Evolutionary conservation across 2,797 vertebrate genomes (phyloP), one percentile per base, ranked within the genome.

Genomic region (Aplochiton taeniatus): DNA sequence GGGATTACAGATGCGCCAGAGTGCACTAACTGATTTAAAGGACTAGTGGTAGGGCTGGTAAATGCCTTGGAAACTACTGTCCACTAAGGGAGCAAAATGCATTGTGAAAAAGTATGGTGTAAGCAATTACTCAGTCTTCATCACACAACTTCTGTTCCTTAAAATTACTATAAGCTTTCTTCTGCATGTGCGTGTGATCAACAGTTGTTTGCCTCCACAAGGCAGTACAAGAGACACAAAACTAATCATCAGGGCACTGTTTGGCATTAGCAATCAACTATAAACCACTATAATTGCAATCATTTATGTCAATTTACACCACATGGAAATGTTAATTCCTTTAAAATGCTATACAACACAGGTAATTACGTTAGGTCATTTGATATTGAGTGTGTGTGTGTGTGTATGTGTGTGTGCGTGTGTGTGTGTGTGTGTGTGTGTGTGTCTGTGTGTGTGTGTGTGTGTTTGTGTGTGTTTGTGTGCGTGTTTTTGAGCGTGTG

Each of bases 201-300:
- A 73, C 81, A 81, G 78, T 83, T 83, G 79, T 76, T 80, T 55
- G 41, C 81, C 80, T 85, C 70, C 77, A 73, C 75, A 74, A 67
- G 76, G 77, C 79, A 81, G 76, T 81, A 79, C 77, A 75, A 73
- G 75, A 70, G 68, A 83, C 72, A 59, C 63, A 48, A 82, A 84
- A 87, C 85, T 82, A 78, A 76, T 48, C 11, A 76, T 48, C 11
- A 20, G 42, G 63, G 12, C 63, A 42, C 20, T 77, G 81, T 83
- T 83, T 72, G 65, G 73, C 58, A 1, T 7, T 63, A 65, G 47
- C 56, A 41, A 63, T 83, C 17, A 73, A 66, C 68, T 78, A 73
- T 72, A 82, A 84, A 86, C 85, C 83, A 84, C 72, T 65, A 73
- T 81, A 76, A 85, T 87, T 84, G 80, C 76, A 70, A 80, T 82